Conservation (phyloP, 1,140 invertebrate genomes). For the Brachionus angularis region DNA sequence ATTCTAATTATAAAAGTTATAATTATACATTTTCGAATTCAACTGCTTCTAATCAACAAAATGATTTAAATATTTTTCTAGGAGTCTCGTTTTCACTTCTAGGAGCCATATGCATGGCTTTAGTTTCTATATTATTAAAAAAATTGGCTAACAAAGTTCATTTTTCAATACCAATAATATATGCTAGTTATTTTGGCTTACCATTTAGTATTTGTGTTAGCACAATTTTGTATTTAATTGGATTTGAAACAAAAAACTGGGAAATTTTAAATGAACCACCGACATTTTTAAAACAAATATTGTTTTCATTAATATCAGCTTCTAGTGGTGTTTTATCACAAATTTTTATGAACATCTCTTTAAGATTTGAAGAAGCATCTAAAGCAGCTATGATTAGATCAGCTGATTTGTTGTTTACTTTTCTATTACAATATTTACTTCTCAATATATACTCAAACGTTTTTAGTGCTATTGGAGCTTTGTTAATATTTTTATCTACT, state of each 20-base stretch:
- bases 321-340: slow-evolving; percentile 3
- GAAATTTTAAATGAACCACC: not conserved
- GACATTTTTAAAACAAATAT: not conserved
- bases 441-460: slow-evolving; percentile 34
- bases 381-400: slow-evolving; percentile 11
- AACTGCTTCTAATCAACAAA: not conserved
- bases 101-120: not conserved
- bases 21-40: not conserved
- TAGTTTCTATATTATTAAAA: slow-evolving; percentile 5
- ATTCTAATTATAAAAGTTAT: too few relatives aligned
- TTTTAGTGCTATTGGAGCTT: slow-evolving; percentile 1
- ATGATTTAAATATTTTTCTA: not conserved
- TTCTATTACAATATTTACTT: slow-evolving; percentile 6
- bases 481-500: too few relatives aligned
- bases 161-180: slow-evolving; percentile 33
- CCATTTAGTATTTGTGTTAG: not conserved
- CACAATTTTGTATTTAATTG: not conserved
- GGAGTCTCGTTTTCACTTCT: not conserved
- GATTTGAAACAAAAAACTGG: not conserved
- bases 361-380: slow-evolving; percentile 1
- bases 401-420: slow-evolving; percentile 24
- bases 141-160: slow-evolving; percentile 44
- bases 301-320: not conserved
- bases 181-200: slow-evolving; percentile 18
- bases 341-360: slow-evolving; percentile 15